Base-by-base conservation (phyloP, 23 tunicate genomes). In the Trididemnum nubilum region DNA sequence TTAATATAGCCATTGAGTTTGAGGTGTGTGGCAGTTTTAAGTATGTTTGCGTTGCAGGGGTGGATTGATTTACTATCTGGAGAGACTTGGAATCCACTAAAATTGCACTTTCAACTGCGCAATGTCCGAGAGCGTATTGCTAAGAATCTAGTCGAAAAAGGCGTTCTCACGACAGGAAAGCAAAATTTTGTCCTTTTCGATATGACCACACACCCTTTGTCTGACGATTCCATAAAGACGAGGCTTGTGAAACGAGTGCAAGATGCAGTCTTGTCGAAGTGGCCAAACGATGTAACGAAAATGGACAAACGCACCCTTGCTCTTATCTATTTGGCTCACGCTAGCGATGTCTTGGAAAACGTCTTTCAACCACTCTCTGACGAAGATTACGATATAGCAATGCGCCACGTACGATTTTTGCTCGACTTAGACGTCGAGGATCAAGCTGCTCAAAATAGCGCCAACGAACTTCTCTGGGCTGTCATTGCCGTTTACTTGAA, bases 1-100 rank as follows among this genome's bases (percentile, higher is more conserved):
- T n/a, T n/a, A n/a, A n/a, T n/a, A n/a, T n/a, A n/a, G n/a, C n/a
- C n/a, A n/a, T n/a, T n/a, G n/a, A n/a, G n/a, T n/a, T n/a, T n/a
- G n/a, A n/a, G n/a, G n/a, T n/a, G n/a, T n/a, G n/a, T n/a, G n/a
- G n/a, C n/a, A n/a, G n/a, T n/a, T n/a, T n/a, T n/a, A n/a, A n/a
- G n/a, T n/a, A n/a, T n/a, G n/a, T n/a, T n/a, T n/a, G n/a, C n/a
- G n/a, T n/a, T n/a, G n/a, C n/a, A 96, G 94, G 90, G 92, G 40
- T 96, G 99, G 99, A 91, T 96, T 36, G 99, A 96, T 65, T 54
- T 96, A 27, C 82, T 96, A 2, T 96, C 99, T 28, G 99, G 99
- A 25, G 99, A 96, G 81, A 96, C 99, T 24, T 96, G 99, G 99
- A 96, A 96, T 81, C 99, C 99, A 24, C 84, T 96, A 0, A 96